A percentile compares a stretch with the other conserved stretches of the same genome.
These are phyloP conservation scores for Bombus ignitus DNA, from an alignment of 1,140 invertebrate species.

Conservation along the genomic window DNA sequence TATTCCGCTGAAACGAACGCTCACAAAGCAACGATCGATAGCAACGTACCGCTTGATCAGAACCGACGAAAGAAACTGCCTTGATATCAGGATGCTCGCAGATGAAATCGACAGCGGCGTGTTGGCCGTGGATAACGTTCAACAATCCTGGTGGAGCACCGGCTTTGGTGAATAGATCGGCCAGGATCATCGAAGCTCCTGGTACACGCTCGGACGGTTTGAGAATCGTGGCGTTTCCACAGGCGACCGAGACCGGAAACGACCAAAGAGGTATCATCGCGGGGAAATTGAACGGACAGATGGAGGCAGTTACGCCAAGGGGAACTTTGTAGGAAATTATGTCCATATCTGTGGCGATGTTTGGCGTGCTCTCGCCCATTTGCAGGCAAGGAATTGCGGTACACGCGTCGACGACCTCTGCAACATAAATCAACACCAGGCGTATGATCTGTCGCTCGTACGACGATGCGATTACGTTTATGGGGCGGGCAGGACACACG, in stretches of 20 bases:
- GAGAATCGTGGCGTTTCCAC: slow-evolving; percentile 91
- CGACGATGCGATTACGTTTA: neutral
- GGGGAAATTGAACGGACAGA: slow-evolving; percentile 98
- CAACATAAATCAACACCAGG: slow-evolving; percentile 1
- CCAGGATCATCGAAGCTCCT: slow-evolving; percentile 96
- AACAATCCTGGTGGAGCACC: slow-evolving; percentile 97
- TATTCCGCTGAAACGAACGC: neutral
- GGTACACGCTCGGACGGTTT: slow-evolving; percentile 99
- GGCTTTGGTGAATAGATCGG: slow-evolving; percentile 94
- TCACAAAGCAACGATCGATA: neutral
- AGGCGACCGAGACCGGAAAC: slow-evolving; percentile 96
- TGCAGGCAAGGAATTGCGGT: slow-evolving; percentile 95
- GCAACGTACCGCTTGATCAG: slow-evolving; percentile 92
- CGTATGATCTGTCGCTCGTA: neutral
- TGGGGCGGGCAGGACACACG: no score
- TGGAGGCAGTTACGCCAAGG: slow-evolving; percentile 93
- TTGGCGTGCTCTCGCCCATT: slow-evolving; percentile 95
- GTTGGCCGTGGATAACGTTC: slow-evolving; percentile 98
- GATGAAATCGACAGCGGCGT: slow-evolving; percentile 97
- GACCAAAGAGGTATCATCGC: slow-evolving; percentile 99
- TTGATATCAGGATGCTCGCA: slow-evolving; percentile 98
- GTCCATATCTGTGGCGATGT: slow-evolving; percentile 97
- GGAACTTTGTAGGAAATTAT: slow-evolving; percentile 94
- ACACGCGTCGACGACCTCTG: slow-evolving; percentile 98
- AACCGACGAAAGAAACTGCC: slow-evolving; percentile 99